Evolutionary conservation across 2,113 vertebrate genomes (phyloP).

Genomic region (Psilopsiagon aurifrons): DNA sequence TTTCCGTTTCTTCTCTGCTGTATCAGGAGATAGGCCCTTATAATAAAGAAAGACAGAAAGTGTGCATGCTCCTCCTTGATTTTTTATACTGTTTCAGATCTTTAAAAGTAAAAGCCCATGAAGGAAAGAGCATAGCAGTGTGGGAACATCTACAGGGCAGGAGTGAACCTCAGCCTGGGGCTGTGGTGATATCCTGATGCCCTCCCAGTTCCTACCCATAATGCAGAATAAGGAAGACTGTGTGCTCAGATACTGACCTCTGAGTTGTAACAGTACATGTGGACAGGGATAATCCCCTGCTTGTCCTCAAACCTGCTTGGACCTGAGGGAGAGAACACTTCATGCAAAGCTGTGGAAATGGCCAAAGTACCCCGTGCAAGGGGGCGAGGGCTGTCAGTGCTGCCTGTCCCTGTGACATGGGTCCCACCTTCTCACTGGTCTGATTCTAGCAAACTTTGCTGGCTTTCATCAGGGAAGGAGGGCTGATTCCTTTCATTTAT

Average conservation of each 20-base stretch:
- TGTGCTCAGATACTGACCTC: neutral
- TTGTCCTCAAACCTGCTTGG: too few relatives aligned
- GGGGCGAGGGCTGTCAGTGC: fast-evolving
- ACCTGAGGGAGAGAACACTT: neutral
- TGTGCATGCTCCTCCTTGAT: neutral
- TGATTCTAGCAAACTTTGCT: neutral
- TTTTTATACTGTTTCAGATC: neutral
- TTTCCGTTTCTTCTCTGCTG: neutral
- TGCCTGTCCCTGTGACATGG: too few relatives aligned
- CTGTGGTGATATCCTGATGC: neutral
- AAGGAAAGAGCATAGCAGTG: neutral
- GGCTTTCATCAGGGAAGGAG: neutral
- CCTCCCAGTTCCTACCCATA: neutral
- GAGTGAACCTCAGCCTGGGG: neutral
- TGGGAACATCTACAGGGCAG: neutral
- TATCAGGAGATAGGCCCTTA: neutral
- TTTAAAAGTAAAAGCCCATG: neutral
- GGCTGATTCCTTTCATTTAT: neutral
- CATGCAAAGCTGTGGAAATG: neutral
- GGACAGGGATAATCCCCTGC: neutral
- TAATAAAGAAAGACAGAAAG: neutral
- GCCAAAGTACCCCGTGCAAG: fast-evolving
- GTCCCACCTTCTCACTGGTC: neutral
- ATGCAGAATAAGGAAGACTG: fast-evolving
- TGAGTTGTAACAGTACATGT: fast-evolving